These are phyloP conservation scores for Xerus rutilus DNA, from an alignment of 2,797 vertebrate genomes.

Conservation along the genomic window DNA sequence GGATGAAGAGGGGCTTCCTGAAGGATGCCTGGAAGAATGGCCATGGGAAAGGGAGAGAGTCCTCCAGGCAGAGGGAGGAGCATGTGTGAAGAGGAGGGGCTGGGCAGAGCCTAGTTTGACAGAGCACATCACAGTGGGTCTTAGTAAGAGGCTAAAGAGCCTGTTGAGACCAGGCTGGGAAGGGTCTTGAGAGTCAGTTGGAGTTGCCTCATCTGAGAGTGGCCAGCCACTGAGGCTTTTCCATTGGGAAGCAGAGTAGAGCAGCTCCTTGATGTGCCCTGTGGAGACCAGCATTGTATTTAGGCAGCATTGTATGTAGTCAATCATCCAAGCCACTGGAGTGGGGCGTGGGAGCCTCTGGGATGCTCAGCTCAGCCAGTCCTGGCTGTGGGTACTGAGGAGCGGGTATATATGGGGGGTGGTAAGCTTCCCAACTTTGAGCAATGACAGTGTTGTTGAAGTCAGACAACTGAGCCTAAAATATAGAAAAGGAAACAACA, in stretches of 20 bases:
- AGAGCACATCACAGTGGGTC: background rate
- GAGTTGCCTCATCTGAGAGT: background rate
- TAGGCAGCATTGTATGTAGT: background rate
- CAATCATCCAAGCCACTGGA: background rate
- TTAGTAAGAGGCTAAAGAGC: background rate
- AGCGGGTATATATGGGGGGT: background rate
- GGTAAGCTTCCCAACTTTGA: background rate
- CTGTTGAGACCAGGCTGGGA: background rate
- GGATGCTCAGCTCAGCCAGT: background rate
- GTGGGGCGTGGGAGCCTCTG: background rate
- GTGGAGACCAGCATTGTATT: background rate
- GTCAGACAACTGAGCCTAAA: background rate
- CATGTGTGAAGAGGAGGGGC: background rate
- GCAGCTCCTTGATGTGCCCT: background rate
- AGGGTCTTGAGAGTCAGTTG: background rate
- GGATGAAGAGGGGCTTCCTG: conserved; percentile 46
- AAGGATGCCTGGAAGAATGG: background rate
- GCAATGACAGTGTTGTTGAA: background rate
- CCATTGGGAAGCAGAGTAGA: background rate
- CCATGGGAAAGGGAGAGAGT: background rate
- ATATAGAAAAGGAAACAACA: background rate
- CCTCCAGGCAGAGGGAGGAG: background rate
- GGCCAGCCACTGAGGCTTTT: background rate
- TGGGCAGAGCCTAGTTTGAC: background rate
- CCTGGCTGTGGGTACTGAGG: background rate